A percentile compares a stretch with the other conserved stretches of the same genome.
Evolutionary conservation across 2,888 invertebrate genomes (phyloP).

Genomic region (Ligdia adustata): DNA sequence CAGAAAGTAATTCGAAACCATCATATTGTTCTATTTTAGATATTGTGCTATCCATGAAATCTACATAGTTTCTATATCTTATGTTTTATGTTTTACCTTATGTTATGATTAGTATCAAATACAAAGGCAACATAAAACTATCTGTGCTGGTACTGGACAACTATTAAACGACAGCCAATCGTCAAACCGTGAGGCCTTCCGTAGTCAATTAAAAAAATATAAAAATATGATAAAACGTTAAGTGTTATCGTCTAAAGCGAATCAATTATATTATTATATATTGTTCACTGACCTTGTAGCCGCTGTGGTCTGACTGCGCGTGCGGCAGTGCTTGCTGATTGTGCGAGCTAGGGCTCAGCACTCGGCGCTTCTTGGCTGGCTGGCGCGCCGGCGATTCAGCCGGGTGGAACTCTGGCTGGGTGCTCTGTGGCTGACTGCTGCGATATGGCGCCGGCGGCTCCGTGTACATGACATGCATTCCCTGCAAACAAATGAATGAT

Average conservation of each 20-base stretch:
- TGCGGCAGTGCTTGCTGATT: constrained; percentile 40
- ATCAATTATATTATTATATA: too few species aligned
- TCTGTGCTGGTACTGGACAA: too few species aligned
- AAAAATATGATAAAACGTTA: too few species aligned
- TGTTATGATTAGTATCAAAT: too few species aligned
- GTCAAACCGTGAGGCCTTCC: too few species aligned
- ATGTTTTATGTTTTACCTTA: too few species aligned
- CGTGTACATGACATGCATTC: constrained; percentile 95
- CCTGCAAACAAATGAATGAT: constrained; percentile 84
- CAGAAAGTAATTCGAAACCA: constrained; percentile 12
- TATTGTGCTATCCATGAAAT: too few species aligned
- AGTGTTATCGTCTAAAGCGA: too few species aligned
- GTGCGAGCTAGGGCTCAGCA: constrained; percentile 66
- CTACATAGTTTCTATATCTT: too few species aligned
- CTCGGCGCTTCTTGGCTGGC: constrained; percentile 74
- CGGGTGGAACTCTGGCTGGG: constrained; percentile 66
- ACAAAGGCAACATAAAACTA: too few species aligned
- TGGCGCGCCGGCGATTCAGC: constrained; percentile 70
- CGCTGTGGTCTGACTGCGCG: constrained; percentile 55
- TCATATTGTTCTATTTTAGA: constrained; percentile 5
- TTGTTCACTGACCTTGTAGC: constrained; percentile 62
- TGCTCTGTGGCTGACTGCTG: constrained; percentile 73
- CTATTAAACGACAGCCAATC: too few species aligned
- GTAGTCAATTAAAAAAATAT: too few species aligned
- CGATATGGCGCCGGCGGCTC: constrained; percentile 77